These are phyloP conservation scores for Dicranocentrus wangi DNA, from an alignment of 2,888 invertebrate genomes.

Conservation along the genomic window DNA sequence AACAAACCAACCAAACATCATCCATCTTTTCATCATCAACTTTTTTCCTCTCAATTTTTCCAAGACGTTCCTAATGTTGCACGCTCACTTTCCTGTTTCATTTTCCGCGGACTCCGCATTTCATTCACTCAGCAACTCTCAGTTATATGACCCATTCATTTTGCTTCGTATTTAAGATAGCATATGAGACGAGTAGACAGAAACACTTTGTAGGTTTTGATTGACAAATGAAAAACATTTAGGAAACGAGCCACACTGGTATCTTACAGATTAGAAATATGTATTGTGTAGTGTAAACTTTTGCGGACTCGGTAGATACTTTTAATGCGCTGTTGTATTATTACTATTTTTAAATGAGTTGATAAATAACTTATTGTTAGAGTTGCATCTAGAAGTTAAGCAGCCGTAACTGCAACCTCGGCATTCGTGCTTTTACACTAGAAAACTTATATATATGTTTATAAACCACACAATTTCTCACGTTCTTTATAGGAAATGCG, in stretches of 20 bases:
- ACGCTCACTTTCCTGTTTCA: neutral
- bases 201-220: conserved; percentile 3
- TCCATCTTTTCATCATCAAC: conserved; percentile 35
- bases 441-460: too few species aligned
- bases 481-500: too few species aligned
- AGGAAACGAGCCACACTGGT: neutral
- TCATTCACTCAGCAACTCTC: conserved; percentile 15
- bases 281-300: neutral
- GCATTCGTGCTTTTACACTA: too few species aligned
- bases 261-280: neutral
- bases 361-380: too few species aligned
- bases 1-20: conserved; percentile 33
- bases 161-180: conserved; percentile 29
- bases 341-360: neutral
- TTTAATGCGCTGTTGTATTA: conserved; percentile 6
- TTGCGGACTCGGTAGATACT: neutral
- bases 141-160: neutral
- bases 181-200: conserved; percentile 14
- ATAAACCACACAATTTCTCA: too few species aligned
- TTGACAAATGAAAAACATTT: conserved; percentile 48
- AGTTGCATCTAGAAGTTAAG: too few species aligned
- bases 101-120: conserved; percentile 5
- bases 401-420: too few species aligned
- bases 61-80: neutral
- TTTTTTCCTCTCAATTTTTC: neutral